Conservation (phyloP, 1,140 invertebrate genomes). For the Drosophila rhopaloa region DNA sequence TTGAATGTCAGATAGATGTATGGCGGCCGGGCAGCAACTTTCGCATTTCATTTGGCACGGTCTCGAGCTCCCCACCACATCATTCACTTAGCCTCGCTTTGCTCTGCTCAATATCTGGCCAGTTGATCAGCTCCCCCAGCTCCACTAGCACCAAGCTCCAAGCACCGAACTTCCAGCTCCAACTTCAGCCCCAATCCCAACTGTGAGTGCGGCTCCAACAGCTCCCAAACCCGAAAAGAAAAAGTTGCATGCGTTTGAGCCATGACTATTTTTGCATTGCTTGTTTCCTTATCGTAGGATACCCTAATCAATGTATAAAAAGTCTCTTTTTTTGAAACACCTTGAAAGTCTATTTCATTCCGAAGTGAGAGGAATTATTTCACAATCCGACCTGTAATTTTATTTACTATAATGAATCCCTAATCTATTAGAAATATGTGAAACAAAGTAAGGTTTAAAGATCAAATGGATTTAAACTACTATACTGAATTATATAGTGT, state of each 20-base stretch:
- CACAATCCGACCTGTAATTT: too few relatives aligned
- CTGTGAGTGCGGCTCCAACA: background rate
- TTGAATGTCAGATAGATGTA: conserved; percentile 76
- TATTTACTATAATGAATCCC: too few relatives aligned
- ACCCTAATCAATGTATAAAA: background rate
- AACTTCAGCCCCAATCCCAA: conserved; percentile 1
- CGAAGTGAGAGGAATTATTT: too few relatives aligned
- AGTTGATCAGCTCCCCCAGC: conserved; percentile 63
- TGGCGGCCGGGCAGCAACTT: conserved; percentile 62
- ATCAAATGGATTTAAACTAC: too few relatives aligned
- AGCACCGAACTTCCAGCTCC: conserved; percentile 1
- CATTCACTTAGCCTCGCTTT: conserved; percentile 44
- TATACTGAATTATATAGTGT: too few relatives aligned
- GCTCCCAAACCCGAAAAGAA: conserved; percentile 57
- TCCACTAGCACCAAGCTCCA: background rate
- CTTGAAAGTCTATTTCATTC: background rate
- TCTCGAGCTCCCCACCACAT: conserved; percentile 47
- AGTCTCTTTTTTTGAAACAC: background rate
- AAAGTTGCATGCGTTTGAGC: conserved; percentile 67
- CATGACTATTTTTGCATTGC: conserved; percentile 7
- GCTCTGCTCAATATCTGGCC: conserved; percentile 61
- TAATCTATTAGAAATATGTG: too few relatives aligned
- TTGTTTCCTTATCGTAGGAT: conserved; percentile 31
- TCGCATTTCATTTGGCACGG: conserved; percentile 73
- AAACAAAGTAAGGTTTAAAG: too few relatives aligned